Evolutionary conservation across 2,113 vertebrate genomes (phyloP).

Genomic region (Bucco capensis): DNA sequence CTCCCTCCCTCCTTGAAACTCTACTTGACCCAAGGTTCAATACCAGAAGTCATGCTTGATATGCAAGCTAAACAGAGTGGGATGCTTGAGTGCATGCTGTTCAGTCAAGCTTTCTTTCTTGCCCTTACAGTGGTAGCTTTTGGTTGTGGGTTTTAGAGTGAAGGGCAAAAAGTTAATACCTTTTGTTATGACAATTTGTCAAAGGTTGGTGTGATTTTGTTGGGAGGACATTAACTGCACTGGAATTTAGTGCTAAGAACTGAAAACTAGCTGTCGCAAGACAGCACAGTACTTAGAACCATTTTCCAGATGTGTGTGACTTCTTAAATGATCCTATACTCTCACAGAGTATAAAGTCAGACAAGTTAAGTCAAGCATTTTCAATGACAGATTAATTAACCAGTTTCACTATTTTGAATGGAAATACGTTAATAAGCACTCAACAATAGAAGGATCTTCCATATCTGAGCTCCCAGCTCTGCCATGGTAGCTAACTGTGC

Average conservation of each 20-base stretch:
- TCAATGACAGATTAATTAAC: not conserved
- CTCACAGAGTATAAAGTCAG: not conserved
- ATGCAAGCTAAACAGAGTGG: not conserved
- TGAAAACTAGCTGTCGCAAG: not conserved
- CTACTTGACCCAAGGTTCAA: not conserved
- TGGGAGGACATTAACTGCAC: not conserved
- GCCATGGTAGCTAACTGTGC: not conserved
- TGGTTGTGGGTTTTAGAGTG: not conserved
- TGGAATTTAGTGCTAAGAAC: not conserved
- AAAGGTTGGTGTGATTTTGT: not conserved
- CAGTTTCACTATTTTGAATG: not conserved
- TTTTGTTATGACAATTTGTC: not conserved
- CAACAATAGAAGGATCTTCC: not conserved
- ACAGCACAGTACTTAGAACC: not conserved
- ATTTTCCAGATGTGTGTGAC: not conserved
- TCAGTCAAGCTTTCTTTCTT: not conserved
- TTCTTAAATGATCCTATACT: not conserved
- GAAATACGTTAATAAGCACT: not conserved
- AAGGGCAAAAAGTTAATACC: not conserved
- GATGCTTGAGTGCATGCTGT: not conserved
- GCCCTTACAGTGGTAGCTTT: not conserved
- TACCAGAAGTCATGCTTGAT: not conserved
- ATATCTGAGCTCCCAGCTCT: not conserved
- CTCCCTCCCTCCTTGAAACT: not conserved
- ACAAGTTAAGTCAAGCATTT: not conserved